phyloP scores from a whole-genome alignment of 2,113 vertebrate species.

The Orthonyx spaldingii region DNA sequence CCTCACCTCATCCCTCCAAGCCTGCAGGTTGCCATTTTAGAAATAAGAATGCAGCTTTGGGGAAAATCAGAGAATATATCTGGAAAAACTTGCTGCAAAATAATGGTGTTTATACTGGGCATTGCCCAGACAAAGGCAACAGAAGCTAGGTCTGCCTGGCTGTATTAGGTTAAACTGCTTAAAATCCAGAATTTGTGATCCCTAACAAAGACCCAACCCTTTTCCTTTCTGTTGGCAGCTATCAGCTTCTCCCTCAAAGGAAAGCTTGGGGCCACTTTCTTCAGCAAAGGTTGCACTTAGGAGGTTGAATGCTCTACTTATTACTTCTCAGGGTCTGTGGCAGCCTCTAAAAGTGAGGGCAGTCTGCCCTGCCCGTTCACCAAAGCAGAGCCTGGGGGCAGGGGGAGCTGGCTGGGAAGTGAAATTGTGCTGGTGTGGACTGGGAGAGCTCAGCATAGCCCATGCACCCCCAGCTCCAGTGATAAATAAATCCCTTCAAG shows the following conservation, averaged over 20 bases:
- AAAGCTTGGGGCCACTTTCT: not conserved
- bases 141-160: not conserved
- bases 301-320: accelerated
- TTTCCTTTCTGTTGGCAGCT: not conserved
- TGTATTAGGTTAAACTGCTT: not conserved
- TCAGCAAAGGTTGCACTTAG: not conserved
- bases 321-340: not conserved
- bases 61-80: not conserved
- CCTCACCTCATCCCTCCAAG: not conserved
- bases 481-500: not conserved
- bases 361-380: not conserved
- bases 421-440: not conserved
- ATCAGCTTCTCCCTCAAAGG: accelerated
- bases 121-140: not conserved
- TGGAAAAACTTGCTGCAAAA: not conserved
- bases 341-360: not conserved
- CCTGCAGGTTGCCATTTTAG: not conserved
- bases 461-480: not conserved
- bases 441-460: not conserved
- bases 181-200: not conserved
- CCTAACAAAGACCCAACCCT: not conserved
- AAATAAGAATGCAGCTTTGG: not conserved
- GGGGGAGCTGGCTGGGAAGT: not conserved
- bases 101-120: not conserved
- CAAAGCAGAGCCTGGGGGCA: too few relatives aligned